Evolutionary conservation across 2,113 vertebrate genomes (phyloP).

Genomic region (Procapra przewalskii): DNA sequence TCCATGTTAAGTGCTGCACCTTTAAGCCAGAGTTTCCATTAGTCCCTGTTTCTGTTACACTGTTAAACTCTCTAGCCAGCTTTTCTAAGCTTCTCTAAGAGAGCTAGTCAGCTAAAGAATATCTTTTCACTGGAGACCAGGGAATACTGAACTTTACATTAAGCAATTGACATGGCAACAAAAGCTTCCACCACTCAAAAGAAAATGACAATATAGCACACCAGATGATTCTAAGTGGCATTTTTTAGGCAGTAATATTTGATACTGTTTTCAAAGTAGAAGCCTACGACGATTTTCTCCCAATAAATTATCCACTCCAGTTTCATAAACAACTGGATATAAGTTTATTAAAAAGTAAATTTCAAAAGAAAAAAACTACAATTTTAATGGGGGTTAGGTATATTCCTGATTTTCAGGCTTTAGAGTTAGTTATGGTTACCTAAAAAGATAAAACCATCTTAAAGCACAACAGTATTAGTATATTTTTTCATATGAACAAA

Average conservation of each 20-base stretch:
- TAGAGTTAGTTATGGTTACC: not conserved
- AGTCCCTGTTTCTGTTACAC: not conserved
- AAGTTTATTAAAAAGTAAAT: not conserved
- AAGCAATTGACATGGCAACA: constrained; percentile 71
- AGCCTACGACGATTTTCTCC: not conserved
- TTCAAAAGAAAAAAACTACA: not conserved
- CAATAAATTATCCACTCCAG: not conserved
- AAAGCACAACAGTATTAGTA: not conserved
- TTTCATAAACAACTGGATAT: not conserved
- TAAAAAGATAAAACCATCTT: not conserved
- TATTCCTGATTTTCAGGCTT: not conserved
- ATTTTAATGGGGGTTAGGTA: not conserved
- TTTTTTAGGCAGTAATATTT: constrained; percentile 43
- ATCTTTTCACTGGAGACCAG: constrained; percentile 44
- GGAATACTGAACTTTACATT: constrained; percentile 59
- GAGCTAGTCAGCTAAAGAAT: not conserved
- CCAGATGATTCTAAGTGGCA: not conserved
- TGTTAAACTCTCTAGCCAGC: not conserved
- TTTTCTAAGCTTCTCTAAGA: not conserved
- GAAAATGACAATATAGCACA: not conserved
- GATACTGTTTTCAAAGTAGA: not conserved
- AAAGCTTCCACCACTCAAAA: constrained; percentile 61
- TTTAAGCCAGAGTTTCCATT: not conserved
- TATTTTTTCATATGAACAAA: not conserved
- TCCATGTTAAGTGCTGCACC: not conserved